Evolutionary conservation across 2,797 vertebrate genomes (phyloP).

Genomic region (Knipowitschia caucasica): DNA sequence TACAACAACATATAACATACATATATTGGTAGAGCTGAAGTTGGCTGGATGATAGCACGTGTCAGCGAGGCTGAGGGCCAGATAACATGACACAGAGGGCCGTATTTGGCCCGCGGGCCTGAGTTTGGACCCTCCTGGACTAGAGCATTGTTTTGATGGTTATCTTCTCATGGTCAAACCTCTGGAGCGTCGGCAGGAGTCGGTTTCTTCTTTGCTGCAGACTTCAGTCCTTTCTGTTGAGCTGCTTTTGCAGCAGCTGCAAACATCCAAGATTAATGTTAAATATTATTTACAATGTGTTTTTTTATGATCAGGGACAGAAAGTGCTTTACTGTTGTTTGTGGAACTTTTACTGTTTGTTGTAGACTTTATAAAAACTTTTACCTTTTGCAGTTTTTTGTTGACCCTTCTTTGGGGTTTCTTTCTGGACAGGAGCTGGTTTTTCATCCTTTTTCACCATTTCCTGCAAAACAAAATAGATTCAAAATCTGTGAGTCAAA

Average conservation of each 20-base stretch:
- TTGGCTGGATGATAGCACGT: no score
- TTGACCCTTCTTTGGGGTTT: slow-evolving; percentile 56
- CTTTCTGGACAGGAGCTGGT: slow-evolving; percentile 45
- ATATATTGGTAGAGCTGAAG: no score
- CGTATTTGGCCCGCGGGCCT: no score
- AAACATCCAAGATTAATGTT: slow-evolving; percentile 21
- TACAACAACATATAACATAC: no score
- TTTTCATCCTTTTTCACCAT: slow-evolving; percentile 64
- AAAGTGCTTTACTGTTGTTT: neutral
- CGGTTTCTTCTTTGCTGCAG: slow-evolving; percentile 54
- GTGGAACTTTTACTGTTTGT: neutral
- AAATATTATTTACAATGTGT: no score
- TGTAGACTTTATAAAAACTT: neutral
- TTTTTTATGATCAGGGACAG: no score
- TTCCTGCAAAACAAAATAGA: slow-evolving; percentile 49
- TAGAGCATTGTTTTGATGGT: no score
- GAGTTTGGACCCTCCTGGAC: no score
- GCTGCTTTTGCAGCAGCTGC: slow-evolving; percentile 50
- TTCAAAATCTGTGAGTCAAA: neutral
- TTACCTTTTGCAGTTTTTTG: slow-evolving; percentile 2
- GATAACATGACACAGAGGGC: no score
- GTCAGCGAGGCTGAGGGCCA: no score
- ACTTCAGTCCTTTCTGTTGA: slow-evolving; percentile 47
- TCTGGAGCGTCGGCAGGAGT: slow-evolving; percentile 27
- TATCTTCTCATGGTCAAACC: no score